These are phyloP conservation scores for Noctua pronuba DNA, from an alignment of 2,888 invertebrate species.

Conservation along the genomic window DNA sequence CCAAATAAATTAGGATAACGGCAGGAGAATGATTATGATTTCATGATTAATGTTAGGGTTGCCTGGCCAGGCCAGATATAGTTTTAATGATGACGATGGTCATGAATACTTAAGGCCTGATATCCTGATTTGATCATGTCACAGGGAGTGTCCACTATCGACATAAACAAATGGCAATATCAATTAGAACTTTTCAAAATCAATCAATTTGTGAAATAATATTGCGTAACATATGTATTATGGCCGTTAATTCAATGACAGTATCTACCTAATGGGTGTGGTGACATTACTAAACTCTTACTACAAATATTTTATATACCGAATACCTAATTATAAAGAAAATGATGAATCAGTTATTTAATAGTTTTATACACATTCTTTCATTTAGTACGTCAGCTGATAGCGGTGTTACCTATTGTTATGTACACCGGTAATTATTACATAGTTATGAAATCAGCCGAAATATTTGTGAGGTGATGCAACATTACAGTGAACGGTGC, in stretches of 20 bases:
- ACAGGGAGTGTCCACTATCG: not conserved
- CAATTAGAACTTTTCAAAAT: conserved; percentile 4
- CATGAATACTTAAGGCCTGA: not conserved
- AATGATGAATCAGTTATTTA: conserved; percentile 37
- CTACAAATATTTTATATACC: conserved; percentile 2
- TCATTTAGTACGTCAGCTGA: conserved; percentile 48
- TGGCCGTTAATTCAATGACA: not conserved
- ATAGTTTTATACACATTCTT: conserved; percentile 41
- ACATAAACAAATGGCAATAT: not conserved
- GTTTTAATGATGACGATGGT: not conserved
- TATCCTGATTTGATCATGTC: not conserved
- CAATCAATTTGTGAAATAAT: not conserved
- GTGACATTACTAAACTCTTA: conserved; percentile 13
- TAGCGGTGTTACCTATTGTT: conserved; percentile 37
- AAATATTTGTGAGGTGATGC: conserved; percentile 42
- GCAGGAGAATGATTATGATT: too few species aligned
- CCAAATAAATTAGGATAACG: too few species aligned
- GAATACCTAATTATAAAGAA: conserved; percentile 29
- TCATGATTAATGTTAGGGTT: not conserved
- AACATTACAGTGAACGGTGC: too few species aligned
- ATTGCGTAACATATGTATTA: conserved; percentile 23
- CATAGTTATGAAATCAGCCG: conserved; percentile 29
- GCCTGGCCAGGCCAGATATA: not conserved
- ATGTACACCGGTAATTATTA: conserved; percentile 6
- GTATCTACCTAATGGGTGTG: conserved; percentile 1